phyloP scores from a whole-genome alignment of 2,888 invertebrate genomes.

The Parthenolecanium corni region DNA sequence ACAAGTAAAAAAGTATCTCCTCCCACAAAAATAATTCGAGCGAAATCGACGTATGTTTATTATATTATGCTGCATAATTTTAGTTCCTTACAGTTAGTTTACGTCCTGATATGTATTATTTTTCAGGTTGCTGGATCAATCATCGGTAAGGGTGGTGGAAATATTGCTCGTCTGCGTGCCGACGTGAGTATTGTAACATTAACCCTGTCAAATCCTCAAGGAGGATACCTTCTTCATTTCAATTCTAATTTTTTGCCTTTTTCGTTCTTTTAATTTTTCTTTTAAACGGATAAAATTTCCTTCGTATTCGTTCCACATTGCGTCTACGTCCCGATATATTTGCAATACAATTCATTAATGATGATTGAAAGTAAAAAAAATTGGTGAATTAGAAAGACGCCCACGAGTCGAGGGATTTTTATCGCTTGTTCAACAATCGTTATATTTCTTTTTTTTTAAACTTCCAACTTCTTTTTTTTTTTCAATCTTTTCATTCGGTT shows the following conservation, averaged over 20 bases:
- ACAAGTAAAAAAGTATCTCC: too few species aligned
- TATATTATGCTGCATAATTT: too few species aligned
- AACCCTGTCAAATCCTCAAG: neutral
- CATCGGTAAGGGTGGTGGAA: slow-evolving; percentile 96
- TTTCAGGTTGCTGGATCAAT: slow-evolving; percentile 89
- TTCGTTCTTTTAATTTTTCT: neutral
- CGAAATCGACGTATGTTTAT: too few species aligned
- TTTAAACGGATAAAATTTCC: neutral
- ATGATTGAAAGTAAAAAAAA: neutral
- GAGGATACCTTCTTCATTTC: neutral
- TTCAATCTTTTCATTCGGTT: too few species aligned
- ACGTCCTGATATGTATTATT: too few species aligned
- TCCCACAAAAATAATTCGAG: too few species aligned
- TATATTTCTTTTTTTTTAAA: too few species aligned
- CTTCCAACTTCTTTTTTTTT: too few species aligned
- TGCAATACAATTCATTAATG: too few species aligned
- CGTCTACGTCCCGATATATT: neutral
- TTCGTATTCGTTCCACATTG: slow-evolving; percentile 4
- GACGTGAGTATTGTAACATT: slow-evolving; percentile 64
- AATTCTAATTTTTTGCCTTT: neutral
- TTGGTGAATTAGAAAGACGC: too few species aligned
- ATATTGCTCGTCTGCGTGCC: slow-evolving; percentile 89
- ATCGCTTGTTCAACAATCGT: too few species aligned
- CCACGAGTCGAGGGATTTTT: neutral
- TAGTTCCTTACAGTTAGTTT: too few species aligned